phyloP scores from a whole-genome alignment of 2,797 vertebrate species.

The Sciurus vulgaris region DNA sequence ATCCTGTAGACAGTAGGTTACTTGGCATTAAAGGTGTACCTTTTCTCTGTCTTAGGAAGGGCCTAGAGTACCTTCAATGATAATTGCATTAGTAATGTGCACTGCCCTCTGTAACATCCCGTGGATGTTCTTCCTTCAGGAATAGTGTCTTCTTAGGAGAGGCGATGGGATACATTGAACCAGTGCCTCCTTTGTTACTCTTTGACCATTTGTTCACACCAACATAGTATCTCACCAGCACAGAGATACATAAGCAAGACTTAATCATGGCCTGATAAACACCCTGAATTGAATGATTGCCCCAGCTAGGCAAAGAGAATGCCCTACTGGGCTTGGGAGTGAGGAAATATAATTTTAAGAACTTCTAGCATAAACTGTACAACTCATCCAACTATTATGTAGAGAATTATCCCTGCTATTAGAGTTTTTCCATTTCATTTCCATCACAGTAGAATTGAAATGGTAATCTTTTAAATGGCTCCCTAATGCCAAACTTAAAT shows the following conservation, averaged over 20 bases:
- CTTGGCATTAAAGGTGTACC: slow-evolving; percentile 18
- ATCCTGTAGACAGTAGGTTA: not conserved
- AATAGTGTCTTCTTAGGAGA: not conserved
- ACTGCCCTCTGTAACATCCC: not conserved
- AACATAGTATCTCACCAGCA: not conserved
- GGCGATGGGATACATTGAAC: not conserved
- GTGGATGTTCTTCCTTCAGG: not conserved
- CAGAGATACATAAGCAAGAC: not conserved
- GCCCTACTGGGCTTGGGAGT: not conserved
- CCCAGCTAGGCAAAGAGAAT: not conserved
- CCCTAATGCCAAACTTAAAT: slow-evolving; percentile 36
- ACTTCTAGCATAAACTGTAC: not conserved
- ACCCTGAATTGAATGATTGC: not conserved
- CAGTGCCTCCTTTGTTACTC: not conserved
- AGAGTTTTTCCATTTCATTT: slow-evolving; percentile 60
- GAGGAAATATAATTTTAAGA: not conserved
- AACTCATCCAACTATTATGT: not conserved
- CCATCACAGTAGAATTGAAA: slow-evolving; percentile 39
- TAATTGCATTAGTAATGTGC: not conserved
- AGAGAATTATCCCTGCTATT: slow-evolving; percentile 11
- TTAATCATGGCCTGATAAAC: not conserved
- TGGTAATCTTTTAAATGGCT: slow-evolving; percentile 7
- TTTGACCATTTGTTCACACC: slow-evolving; percentile 20
- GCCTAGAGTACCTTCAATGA: not conserved
- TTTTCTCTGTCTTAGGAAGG: slow-evolving; percentile 49